Evolutionary conservation across 2,113 vertebrate species (phyloP).

Genomic region (Ceyx melanurus): DNA sequence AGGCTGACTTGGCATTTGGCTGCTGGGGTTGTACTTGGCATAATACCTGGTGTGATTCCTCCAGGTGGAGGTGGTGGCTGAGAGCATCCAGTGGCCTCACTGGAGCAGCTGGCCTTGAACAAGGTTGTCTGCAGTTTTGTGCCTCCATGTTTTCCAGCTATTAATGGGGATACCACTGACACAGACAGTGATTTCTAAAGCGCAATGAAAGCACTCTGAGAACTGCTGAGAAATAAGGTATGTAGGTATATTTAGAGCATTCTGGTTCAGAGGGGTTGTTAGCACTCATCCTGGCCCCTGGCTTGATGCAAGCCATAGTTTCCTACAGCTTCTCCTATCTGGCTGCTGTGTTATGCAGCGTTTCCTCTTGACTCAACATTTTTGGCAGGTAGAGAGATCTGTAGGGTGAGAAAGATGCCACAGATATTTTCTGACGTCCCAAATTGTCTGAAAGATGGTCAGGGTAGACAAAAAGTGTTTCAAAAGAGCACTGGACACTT

Average conservation of each 20-base stretch:
- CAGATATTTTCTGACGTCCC: not conserved
- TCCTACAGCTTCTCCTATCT: not conserved
- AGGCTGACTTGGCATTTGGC: not conserved
- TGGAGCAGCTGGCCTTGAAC: not conserved
- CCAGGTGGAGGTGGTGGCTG: not conserved
- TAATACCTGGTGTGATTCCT: not conserved
- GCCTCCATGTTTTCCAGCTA: fast-evolving
- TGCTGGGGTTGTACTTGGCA: not conserved
- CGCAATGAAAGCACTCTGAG: not conserved
- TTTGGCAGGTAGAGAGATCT: not conserved
- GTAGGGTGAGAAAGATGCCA: not conserved
- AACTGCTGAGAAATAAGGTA: not conserved
- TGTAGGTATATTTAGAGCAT: not conserved
- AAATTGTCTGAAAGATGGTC: not conserved
- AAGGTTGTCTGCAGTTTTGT: not conserved
- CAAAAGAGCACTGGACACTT: not conserved
- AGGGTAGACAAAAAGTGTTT: not conserved
- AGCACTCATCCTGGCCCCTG: not conserved
- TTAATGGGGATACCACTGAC: fast-evolving
- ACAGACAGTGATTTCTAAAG: not conserved
- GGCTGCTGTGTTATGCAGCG: fast-evolving
- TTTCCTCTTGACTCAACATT: not conserved
- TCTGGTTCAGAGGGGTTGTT: not conserved
- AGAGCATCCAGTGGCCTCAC: not conserved
- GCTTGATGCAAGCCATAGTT: not conserved